Evolutionary conservation across 2,888 invertebrate genomes (phyloP), one percentile per base, ranked within the genome.

Genomic region (Bugula neritina): DNA sequence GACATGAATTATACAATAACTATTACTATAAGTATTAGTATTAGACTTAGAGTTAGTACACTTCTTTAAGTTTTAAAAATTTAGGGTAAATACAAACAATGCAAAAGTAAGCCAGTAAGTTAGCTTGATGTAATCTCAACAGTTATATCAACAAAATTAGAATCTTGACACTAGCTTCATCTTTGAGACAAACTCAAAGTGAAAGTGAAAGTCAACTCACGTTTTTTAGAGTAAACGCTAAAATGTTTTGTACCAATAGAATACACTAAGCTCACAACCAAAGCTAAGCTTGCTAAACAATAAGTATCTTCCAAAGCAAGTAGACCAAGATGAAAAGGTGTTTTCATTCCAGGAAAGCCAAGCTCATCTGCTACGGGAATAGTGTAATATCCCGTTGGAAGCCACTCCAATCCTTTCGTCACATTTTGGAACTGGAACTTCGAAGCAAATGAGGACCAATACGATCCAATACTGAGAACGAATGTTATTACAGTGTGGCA

Each of bases 311-410:
- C 63, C 5, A 63, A 31, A 25, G 31, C 63, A 13, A 63, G 31
- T 31, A 63, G 31, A 31, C 63, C 63, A 17, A 63, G 63, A 34
- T 63, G 63, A 63, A 63, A 31, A 63, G 63, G 63, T 63, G 63
- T 63, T 63, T 63, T 63, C 63, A 63, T 63, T 27, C 63, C 63
- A 25, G 63, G 31, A 31, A 63, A 63, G 5, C 27, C 21, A 21
- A 63, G 27, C 10, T 63, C 63, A 34, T 63, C 63, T 31, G 63
- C 63, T 13, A 63, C 63, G 3, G 63, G 63, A 63, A 63, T 21
- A 13, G 63, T 63, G 63, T 63, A 63, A n/a, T 63, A 63, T 13
- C 63, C 63, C 5, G 63, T 63, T 13, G 63, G 34, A 34, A 63
- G 63, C 63, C 63, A 63, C 3, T 63, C 63, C 63, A 63, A 63